Base-by-base conservation (phyloP, 2,113 vertebrate genomes). In the Chaenocephalus aceratus region DNA sequence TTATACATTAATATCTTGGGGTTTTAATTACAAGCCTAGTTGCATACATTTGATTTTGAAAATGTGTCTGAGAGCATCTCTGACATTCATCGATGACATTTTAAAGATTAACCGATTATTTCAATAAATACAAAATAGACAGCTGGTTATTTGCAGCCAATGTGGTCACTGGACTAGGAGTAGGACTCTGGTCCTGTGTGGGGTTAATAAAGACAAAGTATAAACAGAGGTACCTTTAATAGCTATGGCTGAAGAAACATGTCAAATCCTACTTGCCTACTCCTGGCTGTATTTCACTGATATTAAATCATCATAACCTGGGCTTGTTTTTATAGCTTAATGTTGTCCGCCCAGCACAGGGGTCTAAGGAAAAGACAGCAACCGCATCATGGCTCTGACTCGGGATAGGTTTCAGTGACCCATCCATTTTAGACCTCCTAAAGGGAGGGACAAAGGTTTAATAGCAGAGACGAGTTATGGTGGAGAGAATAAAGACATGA, bases 391-490 rank as follows among this genome's bases (percentile, higher is more conserved):
- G 6, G n/a, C 46, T 67, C 18, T 69, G 41, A 57, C 65, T 62
- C 9, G 45, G 75, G 65, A 70, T 58, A 69, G 56, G 13, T 71
- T 52, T 61, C 66, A 36, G n/a, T 72, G 79, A 84, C 49, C 34
- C 53, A 44, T 41, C 76, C 72, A 59, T 65, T 73, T 77, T 46
- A 69, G n/a, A 72, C 49, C 74, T 65, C n/a, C 11, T 63, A 79
- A 88, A 63, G 16, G 26, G 34, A 75, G n/a, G 82, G 75, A 48
- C 66, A 70, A 51, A 72, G 65, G 75, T 44, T 74, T 79, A 77
- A 83, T 64, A 51, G 45, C 13, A 1, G 56, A 68, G 59, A 61
- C 76, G 69, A 74, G 77, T 56, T 76, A 23, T 34, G 44, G 45
- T 46, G 23, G 7, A 44, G 34, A 68, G 69, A 74, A 77, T 60